Conservation (phyloP, 1,140 invertebrate species). For the Phortica variegata region DNA sequence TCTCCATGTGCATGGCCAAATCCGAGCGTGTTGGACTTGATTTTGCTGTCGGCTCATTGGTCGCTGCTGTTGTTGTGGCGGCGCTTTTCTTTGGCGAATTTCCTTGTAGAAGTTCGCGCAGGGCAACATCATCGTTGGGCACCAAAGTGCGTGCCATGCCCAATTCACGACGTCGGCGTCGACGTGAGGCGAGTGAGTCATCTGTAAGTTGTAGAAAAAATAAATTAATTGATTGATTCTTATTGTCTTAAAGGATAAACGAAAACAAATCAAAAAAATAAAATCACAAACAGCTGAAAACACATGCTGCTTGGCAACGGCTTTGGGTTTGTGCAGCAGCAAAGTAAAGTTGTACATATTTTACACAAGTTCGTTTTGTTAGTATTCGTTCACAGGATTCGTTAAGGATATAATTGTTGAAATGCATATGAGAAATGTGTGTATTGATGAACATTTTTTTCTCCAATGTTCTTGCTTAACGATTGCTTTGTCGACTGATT, state of each 20-base stretch:
- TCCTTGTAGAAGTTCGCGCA: conserved; percentile 42
- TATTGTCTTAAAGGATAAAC: background rate
- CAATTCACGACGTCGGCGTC: conserved; percentile 56
- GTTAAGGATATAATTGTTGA: too few relatives aligned
- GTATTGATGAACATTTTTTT: too few relatives aligned
- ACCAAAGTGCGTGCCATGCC: conserved; percentile 51
- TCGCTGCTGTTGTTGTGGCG: too few relatives aligned
- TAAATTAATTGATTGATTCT: background rate
- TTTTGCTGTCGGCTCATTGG: conserved; percentile 27
- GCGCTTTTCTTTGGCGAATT: conserved; percentile 38
- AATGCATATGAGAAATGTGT: too few relatives aligned
- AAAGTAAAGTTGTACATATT: conserved; percentile 32
- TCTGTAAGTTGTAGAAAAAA: conserved; percentile 40
- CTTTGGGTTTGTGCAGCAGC: conserved; percentile 1
- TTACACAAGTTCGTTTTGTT: conserved; percentile 31
- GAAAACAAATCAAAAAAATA: too few relatives aligned
- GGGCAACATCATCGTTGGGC: conserved; percentile 48
- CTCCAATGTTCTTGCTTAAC: too few relatives aligned
- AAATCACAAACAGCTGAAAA: background rate
- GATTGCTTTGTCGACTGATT: too few relatives aligned
- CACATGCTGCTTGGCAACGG: conserved; percentile 23
- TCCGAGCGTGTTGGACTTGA: conserved; percentile 29
- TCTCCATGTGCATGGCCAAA: conserved; percentile 56
- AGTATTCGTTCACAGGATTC: too few relatives aligned
- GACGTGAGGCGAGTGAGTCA: conserved; percentile 46